phyloP scores from a whole-genome alignment of 2,888 invertebrate genomes.

The Drosophila anomalata region DNA sequence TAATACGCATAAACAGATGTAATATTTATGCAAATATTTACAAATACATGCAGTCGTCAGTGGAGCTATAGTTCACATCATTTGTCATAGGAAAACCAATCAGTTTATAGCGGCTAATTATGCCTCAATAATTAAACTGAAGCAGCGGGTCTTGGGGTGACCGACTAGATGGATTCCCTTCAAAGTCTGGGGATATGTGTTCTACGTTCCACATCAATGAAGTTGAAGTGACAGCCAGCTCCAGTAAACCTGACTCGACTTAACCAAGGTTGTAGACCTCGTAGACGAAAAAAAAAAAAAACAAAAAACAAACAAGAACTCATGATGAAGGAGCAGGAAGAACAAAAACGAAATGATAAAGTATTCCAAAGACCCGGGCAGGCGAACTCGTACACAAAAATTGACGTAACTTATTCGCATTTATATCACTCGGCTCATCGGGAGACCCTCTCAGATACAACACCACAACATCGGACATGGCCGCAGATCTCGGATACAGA shows the following conservation, averaged over 20 bases:
- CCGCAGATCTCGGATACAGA: slow-evolving; percentile 55
- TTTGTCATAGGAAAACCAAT: slow-evolving; percentile 66
- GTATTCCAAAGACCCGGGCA: slow-evolving; percentile 37
- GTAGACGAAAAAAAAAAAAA: slow-evolving; percentile 32
- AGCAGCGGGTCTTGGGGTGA: neutral
- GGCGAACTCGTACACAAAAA: slow-evolving; percentile 40
- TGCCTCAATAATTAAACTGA: slow-evolving; percentile 68
- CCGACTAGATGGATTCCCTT: neutral
- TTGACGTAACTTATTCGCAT: slow-evolving; percentile 80
- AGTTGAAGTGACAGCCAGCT: slow-evolving; percentile 37
- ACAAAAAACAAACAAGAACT: slow-evolving; percentile 36
- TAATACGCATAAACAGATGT: slow-evolving; percentile 41
- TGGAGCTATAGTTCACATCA: slow-evolving; percentile 53
- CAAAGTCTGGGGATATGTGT: neutral
- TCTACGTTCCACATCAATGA: slow-evolving; percentile 19
- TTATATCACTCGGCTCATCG: slow-evolving; percentile 67
- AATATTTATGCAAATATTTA: slow-evolving; percentile 76
- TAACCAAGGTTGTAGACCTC: slow-evolving; percentile 73
- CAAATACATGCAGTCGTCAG: slow-evolving; percentile 21
- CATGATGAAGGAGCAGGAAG: slow-evolving; percentile 26
- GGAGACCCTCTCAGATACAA: slow-evolving; percentile 29
- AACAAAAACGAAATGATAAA: slow-evolving; percentile 36
- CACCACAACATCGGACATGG: slow-evolving; percentile 33
- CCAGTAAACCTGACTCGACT: slow-evolving; percentile 34
- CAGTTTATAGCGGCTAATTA: slow-evolving; percentile 71